Conservation (phyloP, 1,140 invertebrate genomes). For the Diachasmimorpha longicaudata region DNA sequence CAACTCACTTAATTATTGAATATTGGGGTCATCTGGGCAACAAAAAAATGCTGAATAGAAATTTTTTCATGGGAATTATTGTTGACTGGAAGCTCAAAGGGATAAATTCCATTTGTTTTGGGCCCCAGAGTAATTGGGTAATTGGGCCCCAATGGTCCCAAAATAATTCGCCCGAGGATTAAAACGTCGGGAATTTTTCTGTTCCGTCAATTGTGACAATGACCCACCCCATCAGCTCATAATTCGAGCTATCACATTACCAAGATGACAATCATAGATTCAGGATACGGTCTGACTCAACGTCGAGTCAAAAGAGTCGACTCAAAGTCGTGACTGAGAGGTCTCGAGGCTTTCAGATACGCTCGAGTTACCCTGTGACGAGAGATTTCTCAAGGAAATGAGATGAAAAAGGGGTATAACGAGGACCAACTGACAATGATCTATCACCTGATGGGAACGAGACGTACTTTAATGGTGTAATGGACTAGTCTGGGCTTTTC, state of each 20-base stretch:
- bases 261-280: conserved; percentile 12
- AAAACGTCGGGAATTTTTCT: too few species aligned
- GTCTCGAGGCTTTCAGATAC: background rate
- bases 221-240: background rate
- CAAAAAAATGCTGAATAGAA: too few species aligned
- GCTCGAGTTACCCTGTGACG: background rate
- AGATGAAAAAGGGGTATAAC: background rate
- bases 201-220: background rate
- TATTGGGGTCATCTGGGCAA: too few species aligned
- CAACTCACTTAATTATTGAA: background rate
- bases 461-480: conserved; percentile 22
- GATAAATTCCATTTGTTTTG: too few species aligned
- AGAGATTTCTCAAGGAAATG: background rate
- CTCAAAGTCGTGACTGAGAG: conserved; percentile 6
- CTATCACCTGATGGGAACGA: conserved; percentile 16
- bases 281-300: background rate
- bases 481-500: background rate
- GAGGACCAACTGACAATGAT: conserved; percentile 24
- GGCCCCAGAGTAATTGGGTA: too few species aligned
- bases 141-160: too few species aligned
- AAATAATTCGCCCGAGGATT: too few species aligned
- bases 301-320: background rate
- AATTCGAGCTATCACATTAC: background rate
- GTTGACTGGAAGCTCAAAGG: too few species aligned
- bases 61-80: too few species aligned